These are phyloP conservation scores for Papilio aristodemus DNA, from an alignment of 1,140 invertebrate genomes.

Conservation along the genomic window DNA sequence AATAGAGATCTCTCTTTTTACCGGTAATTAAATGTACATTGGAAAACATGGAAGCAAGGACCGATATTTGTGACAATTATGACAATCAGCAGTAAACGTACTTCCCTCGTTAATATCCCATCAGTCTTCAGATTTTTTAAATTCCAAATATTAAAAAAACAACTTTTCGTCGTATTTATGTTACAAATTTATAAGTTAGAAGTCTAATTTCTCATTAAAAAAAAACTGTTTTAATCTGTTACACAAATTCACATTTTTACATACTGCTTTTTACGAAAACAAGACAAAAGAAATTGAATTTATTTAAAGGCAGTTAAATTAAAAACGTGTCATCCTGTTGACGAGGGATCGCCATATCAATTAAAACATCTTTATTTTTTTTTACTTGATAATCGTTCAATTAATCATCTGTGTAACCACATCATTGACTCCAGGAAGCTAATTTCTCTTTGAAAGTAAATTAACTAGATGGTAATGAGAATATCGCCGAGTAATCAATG, in stretches of 20 bases:
- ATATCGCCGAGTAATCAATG: slow-evolving; percentile 6
- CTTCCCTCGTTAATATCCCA: no score
- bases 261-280: neutral
- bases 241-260: neutral
- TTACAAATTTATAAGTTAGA: no score
- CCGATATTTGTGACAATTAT: no score
- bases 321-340: neutral
- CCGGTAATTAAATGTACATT: no score
- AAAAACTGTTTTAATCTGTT: no score
- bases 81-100: no score
- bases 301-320: neutral
- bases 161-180: no score
- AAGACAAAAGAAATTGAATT: neutral
- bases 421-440: neutral
- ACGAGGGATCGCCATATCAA: neutral
- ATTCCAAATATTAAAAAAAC: no score
- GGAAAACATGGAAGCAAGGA: no score
- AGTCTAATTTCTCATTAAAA: no score
- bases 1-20: no score
- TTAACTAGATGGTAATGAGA: neutral
- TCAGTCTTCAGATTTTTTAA: no score
- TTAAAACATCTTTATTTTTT: neutral
- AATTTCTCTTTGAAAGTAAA: neutral
- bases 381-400: neutral
- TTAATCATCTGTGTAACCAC: slow-evolving; percentile 11